Base-by-base conservation (phyloP, 2,888 invertebrate species). In the Lymantria dispar region DNA sequence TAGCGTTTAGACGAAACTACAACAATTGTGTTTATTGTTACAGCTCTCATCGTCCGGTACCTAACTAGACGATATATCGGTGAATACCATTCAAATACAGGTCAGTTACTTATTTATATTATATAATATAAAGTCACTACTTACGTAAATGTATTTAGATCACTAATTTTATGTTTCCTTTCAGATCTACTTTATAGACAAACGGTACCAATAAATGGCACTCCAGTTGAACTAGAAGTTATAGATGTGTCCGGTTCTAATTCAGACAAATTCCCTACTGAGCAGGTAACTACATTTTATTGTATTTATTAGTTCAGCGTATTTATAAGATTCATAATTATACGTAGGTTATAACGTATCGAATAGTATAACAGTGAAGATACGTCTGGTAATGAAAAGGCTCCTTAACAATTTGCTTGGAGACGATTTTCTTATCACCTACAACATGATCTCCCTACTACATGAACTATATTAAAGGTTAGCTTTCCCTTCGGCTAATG, bases 31-130 rank as follows among this genome's bases (percentile, higher is more conserved):
- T 44, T 42, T 47, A 68, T 85, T 85, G 82, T 86, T 87, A 65
- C 87, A 96, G 96, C 96, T 64, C 87, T 96, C 48, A 95, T 95
- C 52, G 96, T 96, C 3, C 93, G 96, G 60, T 96, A 95, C 79
- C 84, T 96, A 60, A 96, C 96, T 5, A 93, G 95, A 74, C 90
- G 96, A 71, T 96, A 94, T 82, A 96, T 96, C 56, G 96, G 96
- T 55, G 96, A 96, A 92, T 96, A 96, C 83, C 94, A 95, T 73
- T 95, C 95, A 69, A 95, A 95, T 74, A 95, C 95, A 91, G 95
- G 95, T 95, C 80, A 90, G 91, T 64, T 43, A 36, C 15, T 12
- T 7, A 12, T 43, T 22, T 2, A 52, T 43, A 22, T 39, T 9
- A 38, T 40, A 12, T 8, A 22, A 47, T 13, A 50, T 41, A 41